Evolutionary conservation across 2,888 invertebrate genomes (phyloP).

Genomic region (Anarsia innoxiella): DNA sequence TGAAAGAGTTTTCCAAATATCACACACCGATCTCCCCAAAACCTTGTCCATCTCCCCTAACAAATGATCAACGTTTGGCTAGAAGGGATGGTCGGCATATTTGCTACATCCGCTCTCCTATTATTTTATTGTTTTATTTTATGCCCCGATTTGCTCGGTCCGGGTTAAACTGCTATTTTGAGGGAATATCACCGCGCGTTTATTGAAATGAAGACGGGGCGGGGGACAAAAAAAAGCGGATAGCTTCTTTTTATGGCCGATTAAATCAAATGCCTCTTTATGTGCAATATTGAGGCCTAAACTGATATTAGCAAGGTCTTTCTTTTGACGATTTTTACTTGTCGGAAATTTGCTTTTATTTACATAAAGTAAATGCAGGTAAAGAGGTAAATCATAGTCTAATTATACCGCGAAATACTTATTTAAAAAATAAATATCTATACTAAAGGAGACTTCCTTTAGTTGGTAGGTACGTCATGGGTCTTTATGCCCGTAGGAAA

Average conservation of each 20-base stretch:
- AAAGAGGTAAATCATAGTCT: no score
- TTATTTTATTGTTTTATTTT: constrained; percentile 28
- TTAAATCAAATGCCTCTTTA: constrained; percentile 11
- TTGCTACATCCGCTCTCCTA: constrained; percentile 26
- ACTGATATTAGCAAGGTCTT: constrained; percentile 11
- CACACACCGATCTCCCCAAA: background rate
- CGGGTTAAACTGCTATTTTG: constrained; percentile 24
- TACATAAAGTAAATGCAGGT: no score
- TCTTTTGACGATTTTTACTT: constrained; percentile 13
- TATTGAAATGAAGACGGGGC: no score
- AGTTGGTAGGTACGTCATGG: no score
- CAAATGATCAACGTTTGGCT: constrained; percentile 2
- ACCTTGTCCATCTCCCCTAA: background rate
- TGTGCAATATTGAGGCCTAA: constrained; percentile 15
- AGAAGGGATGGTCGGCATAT: constrained; percentile 20
- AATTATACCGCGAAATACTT: no score
- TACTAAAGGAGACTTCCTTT: no score
- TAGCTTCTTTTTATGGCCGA: constrained; percentile 16
- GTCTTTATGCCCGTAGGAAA: no score
- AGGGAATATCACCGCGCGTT: constrained; percentile 19
- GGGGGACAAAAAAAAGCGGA: constrained; percentile 12
- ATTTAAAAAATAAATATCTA: no score
- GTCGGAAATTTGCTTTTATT: no score
- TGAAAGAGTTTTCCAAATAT: background rate
- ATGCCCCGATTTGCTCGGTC: constrained; percentile 22